phyloP scores from a whole-genome alignment of 2,113 vertebrate genomes.

The Myotis lucifugus region DNA sequence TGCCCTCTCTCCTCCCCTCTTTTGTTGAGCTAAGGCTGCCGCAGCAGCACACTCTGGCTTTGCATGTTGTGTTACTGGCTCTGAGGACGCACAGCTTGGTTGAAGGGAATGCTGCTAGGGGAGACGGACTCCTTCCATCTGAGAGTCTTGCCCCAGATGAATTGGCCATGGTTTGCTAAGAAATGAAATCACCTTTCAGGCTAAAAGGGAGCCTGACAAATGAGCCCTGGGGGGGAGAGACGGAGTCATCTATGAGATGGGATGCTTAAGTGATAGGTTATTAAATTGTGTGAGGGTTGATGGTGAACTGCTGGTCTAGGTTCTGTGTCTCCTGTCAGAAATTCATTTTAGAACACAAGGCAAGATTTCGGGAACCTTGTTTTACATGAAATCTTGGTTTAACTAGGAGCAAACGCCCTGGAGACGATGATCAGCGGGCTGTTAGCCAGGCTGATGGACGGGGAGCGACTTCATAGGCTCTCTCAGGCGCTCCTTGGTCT shows the following conservation, averaged over 20 bases:
- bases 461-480: neutral
- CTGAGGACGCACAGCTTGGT: constrained; percentile 69
- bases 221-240: constrained; percentile 42
- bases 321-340: constrained; percentile 70
- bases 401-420: neutral
- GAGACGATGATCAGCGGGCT: neutral
- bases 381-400: constrained; percentile 24
- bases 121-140: constrained; percentile 56
- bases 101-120: constrained; percentile 32
- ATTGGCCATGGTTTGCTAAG: constrained; percentile 39
- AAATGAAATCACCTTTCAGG: constrained; percentile 56
- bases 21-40: constrained; percentile 54
- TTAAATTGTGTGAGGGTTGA: constrained; percentile 26
- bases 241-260: constrained; percentile 13
- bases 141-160: constrained; percentile 35
- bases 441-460: neutral
- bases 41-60: constrained; percentile 69
- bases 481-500: neutral
- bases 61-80: constrained; percentile 76
- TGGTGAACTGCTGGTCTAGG: constrained; percentile 71
- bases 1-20: constrained; percentile 68
- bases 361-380: neutral
- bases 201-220: constrained; percentile 57
- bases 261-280: constrained; percentile 50
- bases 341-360: constrained; percentile 30